Base-by-base conservation (phyloP, 2,797 vertebrate species). In the Eptatretus atami region DNA sequence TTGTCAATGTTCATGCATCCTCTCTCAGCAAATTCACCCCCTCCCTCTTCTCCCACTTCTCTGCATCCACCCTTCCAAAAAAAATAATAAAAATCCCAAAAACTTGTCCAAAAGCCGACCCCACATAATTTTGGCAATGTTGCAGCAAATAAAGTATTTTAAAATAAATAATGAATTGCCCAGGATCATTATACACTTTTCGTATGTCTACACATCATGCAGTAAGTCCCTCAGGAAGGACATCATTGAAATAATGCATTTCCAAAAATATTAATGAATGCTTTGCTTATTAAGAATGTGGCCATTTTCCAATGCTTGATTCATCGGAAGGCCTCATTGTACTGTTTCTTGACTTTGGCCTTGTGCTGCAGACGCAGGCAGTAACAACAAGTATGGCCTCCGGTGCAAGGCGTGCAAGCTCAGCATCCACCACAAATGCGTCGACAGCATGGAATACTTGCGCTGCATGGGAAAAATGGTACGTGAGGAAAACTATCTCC, bases 401-500 rank as follows among this genome's bases (percentile, higher is more conserved):
- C 85, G 92, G 67, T 98, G 92, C 67, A 95, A 94, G 77, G 84
- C 86, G 68, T 98, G 92, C 71, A 98, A 96, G 76, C 92, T 95
- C 90, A 94, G 88, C 74, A 80, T 95, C 72, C 92, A 98, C 70
- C 86, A 96, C 75, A 96, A 84, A 73, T 98, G 92, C 71, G 74
- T 78, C 66, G 82, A 86, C 1, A 79, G 82, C 44, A 81, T 83
- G 1, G 78, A 80, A 65, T 79, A 79, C 66, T 87, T 96, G 72
- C 82, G 78, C 12, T 98, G 92, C 76, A 82, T 92, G 86, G 92
- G 92, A 64, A 98, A 98, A 75, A 79, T 96, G 86, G 92, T 96
- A 74, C 85, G 84, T 68, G 63, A 14, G 11, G 13, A n/a, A 44
- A 44, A 8, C 31, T 44, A 44, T 44, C 31, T 44, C 4, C 31